Evolutionary conservation across 2,797 vertebrate genomes (phyloP), one percentile per base, ranked within the genome.

Genomic region (Chelon auratus): DNA sequence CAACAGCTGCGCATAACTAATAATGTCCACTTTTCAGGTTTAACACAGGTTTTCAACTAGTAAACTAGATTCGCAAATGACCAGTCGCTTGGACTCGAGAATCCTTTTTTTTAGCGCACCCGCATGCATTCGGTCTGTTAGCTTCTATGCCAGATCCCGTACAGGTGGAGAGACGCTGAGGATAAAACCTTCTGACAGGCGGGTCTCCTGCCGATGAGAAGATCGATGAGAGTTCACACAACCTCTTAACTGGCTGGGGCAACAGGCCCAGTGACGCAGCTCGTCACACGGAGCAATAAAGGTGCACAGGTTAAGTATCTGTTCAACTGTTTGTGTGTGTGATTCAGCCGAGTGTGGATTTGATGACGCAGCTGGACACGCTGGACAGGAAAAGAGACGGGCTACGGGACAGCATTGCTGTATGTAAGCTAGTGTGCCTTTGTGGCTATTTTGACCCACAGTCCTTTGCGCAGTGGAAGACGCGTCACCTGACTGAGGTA

Each of bases 151-250:
- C 70, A 78, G 63, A 63, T 53, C 51, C 36, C 51, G 68, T 52
- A 22, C 4, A 50, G 78, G 80, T 15, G 69, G 72, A 86, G 75
- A 68, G 80, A 88, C 73, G 66, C 62, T 72, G 72, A 83, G 77
- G 82, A 78, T 87, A 89, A 91, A 83, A 82, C 81, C 68, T 70
- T 87, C 71, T 84, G 92, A 93, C 90, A 92, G 88, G 68, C 30
- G 33, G 67, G 83, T 81, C 82, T 87, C 77, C 72, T 75, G 83
- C 77, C 80, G 70, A 86, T 69, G 76, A 78, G 81, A 53, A 69
- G 85, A 91, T 92, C 80, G 36, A 92, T 89, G 82, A 80, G 80
- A 85, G 86, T 88, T 84, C 88, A 83, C 69, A 69, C 81, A 58
- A 75, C 68, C 72, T 74, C 73, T 81, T 76, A 80, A 80, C 62